Evolutionary conservation across 2,113 vertebrate species (phyloP).

Genomic region (Passer montanus): DNA sequence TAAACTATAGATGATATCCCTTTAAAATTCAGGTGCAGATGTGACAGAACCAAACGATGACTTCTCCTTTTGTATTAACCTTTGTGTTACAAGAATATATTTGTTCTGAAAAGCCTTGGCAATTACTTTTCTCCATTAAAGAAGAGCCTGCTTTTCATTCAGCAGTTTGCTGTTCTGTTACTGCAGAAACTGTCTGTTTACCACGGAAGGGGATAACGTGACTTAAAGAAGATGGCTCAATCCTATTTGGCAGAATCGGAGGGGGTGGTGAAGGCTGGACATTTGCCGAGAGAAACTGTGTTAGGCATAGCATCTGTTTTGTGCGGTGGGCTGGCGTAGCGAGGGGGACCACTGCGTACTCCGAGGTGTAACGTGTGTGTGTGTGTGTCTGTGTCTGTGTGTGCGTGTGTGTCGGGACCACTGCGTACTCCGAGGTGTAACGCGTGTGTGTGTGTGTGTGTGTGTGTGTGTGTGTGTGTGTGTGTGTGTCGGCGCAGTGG

Average conservation of each 20-base stretch:
- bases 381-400: neutral
- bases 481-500: neutral
- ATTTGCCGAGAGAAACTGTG: conserved; percentile 28
- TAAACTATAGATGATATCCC: neutral
- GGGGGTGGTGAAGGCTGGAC: neutral
- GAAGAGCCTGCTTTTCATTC: conserved; percentile 29
- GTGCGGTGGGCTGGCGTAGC: neutral
- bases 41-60: neutral
- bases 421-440: conserved; percentile 58
- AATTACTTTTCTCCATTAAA: conserved; percentile 36
- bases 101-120: neutral
- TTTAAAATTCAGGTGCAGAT: neutral
- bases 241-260: conserved; percentile 7
- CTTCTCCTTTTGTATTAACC: conserved; percentile 34
- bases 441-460: neutral
- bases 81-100: neutral
- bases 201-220: neutral
- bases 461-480: neutral
- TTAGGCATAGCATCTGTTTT: neutral
- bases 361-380: conserved; percentile 6
- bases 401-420: conserved; percentile 9
- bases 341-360: conserved; percentile 59
- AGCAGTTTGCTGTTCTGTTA: neutral
- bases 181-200: conserved; percentile 19
- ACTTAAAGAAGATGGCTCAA: conserved; percentile 37